Percentiles rank a stretch among this genome's conserved stretches.
These are phyloP conservation scores for Gymnocephalus cernua DNA, from an alignment of 2,113 vertebrate species.

Conservation along the genomic window DNA sequence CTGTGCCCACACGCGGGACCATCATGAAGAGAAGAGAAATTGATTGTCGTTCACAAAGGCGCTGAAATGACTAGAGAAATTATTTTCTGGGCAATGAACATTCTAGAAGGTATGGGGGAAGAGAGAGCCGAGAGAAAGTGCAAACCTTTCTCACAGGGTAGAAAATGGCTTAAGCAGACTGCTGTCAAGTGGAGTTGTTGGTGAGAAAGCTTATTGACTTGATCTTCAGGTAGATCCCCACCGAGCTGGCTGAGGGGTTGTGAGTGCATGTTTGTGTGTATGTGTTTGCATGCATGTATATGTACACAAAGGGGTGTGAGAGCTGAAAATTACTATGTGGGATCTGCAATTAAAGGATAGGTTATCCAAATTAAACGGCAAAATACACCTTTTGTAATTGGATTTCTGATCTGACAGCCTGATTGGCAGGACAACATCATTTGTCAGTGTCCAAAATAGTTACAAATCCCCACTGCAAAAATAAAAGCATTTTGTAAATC, in stretches of 20 bases:
- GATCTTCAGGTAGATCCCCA: conserved; percentile 60
- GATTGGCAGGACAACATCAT: background rate
- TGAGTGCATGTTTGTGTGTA: conserved; percentile 17
- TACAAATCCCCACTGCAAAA: conserved; percentile 1
- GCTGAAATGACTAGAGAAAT: conserved; percentile 88
- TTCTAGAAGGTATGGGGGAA: conserved; percentile 69
- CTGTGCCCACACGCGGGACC: conserved; percentile 83
- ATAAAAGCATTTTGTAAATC: background rate
- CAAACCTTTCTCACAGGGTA: conserved; percentile 77
- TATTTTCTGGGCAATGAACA: conserved; percentile 88
- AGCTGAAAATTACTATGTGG: background rate
- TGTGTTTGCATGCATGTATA: background rate
- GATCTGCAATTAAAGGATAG: background rate
- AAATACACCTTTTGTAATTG: background rate
- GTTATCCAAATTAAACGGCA: background rate
- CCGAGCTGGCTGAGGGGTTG: conserved; percentile 25
- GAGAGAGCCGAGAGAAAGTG: conserved; percentile 53
- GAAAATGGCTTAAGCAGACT: conserved; percentile 80
- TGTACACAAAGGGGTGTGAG: background rate
- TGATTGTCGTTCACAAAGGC: conserved; percentile 87
- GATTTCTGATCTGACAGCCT: background rate
- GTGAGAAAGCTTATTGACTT: conserved; percentile 76
- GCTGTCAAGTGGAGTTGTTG: conserved; percentile 82
- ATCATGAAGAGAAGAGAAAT: conserved; percentile 88
- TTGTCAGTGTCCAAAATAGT: background rate